Conservation (phyloP, 2,113 vertebrate species). For the Strigops habroptila region DNA sequence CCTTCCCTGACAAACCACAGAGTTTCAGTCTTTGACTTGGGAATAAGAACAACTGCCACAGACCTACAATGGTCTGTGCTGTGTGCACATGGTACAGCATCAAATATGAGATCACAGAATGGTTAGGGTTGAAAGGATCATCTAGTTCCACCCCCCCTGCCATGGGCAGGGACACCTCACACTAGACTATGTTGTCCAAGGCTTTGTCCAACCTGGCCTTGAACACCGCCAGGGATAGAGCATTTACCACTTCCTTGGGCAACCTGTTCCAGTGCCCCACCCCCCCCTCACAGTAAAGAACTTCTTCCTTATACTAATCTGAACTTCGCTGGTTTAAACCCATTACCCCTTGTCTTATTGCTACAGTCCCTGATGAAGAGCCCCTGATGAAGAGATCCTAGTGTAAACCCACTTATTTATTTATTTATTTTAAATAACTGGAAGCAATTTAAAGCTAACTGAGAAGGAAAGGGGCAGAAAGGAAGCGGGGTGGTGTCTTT, state of each 20-base stretch:
- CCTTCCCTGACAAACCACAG: not conserved
- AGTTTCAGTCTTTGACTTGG: not conserved
- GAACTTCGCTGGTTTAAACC: not conserved
- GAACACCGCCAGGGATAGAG: not conserved
- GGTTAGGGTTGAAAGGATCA: not conserved
- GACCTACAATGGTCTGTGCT: not conserved
- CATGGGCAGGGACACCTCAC: not conserved
- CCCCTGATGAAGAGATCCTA: not conserved
- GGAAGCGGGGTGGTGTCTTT: not conserved
- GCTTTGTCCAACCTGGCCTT: not conserved
- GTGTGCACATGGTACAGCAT: fast-evolving
- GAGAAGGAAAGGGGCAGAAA: not conserved
- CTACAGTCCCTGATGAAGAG: not conserved
- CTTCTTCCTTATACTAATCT: not conserved
- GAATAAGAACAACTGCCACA: not conserved
- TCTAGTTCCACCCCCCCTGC: not conserved
- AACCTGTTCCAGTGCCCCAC: not conserved
- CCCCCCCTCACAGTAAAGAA: not conserved
- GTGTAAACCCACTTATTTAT: not conserved
- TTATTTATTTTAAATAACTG: not conserved
- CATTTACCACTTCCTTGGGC: not conserved
- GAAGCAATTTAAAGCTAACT: not conserved
- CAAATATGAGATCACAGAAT: not conserved
- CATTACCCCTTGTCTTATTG: not conserved
- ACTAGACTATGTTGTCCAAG: not conserved